Evolutionary conservation across 2,797 vertebrate genomes (phyloP), one percentile per base, ranked within the genome.

Genomic region (Falco concolor): DNA sequence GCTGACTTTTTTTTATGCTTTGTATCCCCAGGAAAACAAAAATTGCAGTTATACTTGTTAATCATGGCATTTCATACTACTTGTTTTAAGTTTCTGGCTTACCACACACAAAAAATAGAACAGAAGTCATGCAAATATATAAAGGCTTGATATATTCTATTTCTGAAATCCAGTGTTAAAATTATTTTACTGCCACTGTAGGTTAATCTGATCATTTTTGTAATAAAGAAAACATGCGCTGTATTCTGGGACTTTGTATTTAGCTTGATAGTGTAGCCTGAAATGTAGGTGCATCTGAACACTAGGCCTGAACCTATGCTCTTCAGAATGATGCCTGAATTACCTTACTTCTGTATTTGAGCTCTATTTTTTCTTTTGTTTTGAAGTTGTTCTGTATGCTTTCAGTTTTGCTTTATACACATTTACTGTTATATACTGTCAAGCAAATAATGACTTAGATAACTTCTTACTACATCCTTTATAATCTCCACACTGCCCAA

Each of bases 21-120:
- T 93, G 34, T 94, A 69, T 76, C 75, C 54, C 38, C 56, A 95
- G 79, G 75, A 97, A 97, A 97, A 96, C 57, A 96, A 95, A 96
- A 97, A 96, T 80, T 24, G 32, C 7, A 83, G 38, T 53, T 59
- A 92, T 94, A 96, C 56, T 96, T 87, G 21, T 93, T 94, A 79
- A 81, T 97, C 44, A n/a, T 82, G 42, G 19, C 21, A 85, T 93
- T 95, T 84, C 76, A 75, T 86, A 68, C 47, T 76, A 80, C 13
- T 67, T 28, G 3, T 89, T 91, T 81, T 77, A 97, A 87, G 65
- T 3, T 87, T 96, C 92, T 91, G 81, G 38, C 38, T 90, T 88
- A 70, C 12, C 36, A 69, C 45, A 69, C 47, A 74, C 65, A 89
- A 91, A 94, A 90, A 12, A 21, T 72, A 85, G 67, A 96, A 72